Conservation (phyloP, 2,888 invertebrate genomes). For the Parnassius mnemosyne region DNA sequence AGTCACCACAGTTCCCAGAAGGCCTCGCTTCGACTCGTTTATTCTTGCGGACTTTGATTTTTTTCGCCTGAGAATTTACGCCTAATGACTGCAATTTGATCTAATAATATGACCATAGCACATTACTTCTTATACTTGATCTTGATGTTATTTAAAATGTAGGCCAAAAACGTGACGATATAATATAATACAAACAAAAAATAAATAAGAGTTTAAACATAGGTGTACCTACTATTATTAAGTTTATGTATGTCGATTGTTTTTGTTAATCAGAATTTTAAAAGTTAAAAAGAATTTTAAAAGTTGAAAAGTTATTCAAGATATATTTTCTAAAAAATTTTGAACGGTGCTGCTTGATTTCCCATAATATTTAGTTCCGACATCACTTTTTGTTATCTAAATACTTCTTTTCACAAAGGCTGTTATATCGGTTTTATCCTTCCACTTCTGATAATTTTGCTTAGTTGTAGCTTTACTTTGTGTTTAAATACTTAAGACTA, state of each 20-base stretch:
- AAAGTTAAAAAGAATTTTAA: too few relatives aligned
- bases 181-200: background rate
- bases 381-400: too few relatives aligned
- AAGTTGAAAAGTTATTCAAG: too few relatives aligned
- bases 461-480: background rate
- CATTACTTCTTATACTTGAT: conserved; percentile 1
- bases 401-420: background rate
- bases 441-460: background rate
- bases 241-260: too few relatives aligned
- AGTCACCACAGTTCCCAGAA: conserved; percentile 67
- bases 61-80: conserved; percentile 68
- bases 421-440: background rate
- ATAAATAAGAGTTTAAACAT: too few relatives aligned
- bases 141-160: background rate
- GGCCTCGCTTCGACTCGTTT: conserved; percentile 53
- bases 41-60: conserved; percentile 52
- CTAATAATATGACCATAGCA: conserved; percentile 42
- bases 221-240: too few relatives aligned
- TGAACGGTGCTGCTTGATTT: too few relatives aligned
- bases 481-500: background rate
- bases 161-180: background rate
- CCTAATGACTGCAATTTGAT: conserved; percentile 59
- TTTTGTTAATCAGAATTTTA: too few relatives aligned
- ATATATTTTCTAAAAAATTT: too few relatives aligned
- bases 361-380: too few relatives aligned